A percentile compares a stretch with the other conserved stretches of the same genome.
These are phyloP conservation scores for Nasonia giraulti DNA, from an alignment of 1,140 invertebrate species.

Conservation along the genomic window DNA sequence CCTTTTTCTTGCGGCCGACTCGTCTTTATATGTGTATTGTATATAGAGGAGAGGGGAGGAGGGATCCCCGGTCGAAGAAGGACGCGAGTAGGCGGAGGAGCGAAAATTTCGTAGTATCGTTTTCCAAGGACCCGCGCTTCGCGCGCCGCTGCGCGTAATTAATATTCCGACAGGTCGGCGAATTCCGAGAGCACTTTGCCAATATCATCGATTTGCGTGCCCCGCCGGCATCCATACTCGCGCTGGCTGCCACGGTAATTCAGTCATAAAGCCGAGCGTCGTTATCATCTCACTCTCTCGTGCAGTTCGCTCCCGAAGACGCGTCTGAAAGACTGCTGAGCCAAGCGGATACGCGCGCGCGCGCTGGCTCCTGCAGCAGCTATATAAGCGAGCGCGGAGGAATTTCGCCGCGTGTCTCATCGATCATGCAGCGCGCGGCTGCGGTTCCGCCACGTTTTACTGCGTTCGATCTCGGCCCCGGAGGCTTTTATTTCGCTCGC, in stretches of 20 bases:
- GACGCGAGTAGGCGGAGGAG: not conserved
- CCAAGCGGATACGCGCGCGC: not conserved
- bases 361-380: not conserved
- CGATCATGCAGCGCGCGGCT: conserved; percentile 6
- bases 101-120: not conserved
- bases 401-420: conserved; percentile 24
- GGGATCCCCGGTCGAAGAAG: not conserved
- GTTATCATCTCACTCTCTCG: not conserved
- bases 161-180: too few relatives aligned
- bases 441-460: conserved; percentile 23
- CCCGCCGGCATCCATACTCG: not conserved
- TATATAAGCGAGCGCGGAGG: not conserved
- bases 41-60: not conserved
- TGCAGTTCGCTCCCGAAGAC: not conserved
- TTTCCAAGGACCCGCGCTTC: too few relatives aligned
- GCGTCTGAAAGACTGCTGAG: not conserved
- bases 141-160: too few relatives aligned
- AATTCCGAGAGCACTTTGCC: too few relatives aligned
- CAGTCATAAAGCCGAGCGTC: not conserved
- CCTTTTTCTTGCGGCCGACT: conserved; percentile 24
- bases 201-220: not conserved
- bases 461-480: not conserved
- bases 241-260: not conserved
- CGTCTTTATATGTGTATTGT: conserved; percentile 9
- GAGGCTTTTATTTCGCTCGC: too few relatives aligned